Base-by-base conservation (phyloP, 2,797 vertebrate genomes). In the Podarcis lilfordi region DNA sequence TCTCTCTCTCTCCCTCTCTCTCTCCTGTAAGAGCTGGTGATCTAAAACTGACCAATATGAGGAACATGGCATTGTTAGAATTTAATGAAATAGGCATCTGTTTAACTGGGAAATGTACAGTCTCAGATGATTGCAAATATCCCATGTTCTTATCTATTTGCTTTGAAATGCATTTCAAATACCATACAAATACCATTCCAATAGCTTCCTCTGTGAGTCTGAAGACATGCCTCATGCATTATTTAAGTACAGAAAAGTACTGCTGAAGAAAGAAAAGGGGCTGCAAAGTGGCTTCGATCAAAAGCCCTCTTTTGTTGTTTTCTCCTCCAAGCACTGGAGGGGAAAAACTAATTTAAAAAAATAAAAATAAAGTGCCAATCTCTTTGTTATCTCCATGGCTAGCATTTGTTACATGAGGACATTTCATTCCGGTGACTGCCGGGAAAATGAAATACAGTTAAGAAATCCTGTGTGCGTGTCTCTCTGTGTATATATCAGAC, bases 381-480 rank as follows among this genome's bases (percentile, higher is more conserved):
- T 92, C 4, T 86, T 74, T 85, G 40, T 86, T 91, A 40, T 66
- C 71, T 91, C n/a, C 1, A 2, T 86, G 76, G 32, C 4, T 80
- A 61, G 84, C 27, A 43, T 50, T 68, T 88, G 4, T 11, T 86
- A 71, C n/a, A 10, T 11, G 2, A 29, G 78, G 2, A 72, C 27
- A 2, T 27, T 86, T 90, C 50, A 82, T 86, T 94, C 83, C 32
- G 43, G 61, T 82, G 25, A n/a, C 13, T 89, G 71, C 29, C 89
- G 64, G 29, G 68, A 82, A 78, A 93, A 90, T 82, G 13, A 82
- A 83, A 86, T 55, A 61, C 3, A 69, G 27, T 89, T 93, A 69
- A 93, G 66, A 90, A 91, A 82, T 45, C 25, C 0, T 91, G 27
- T 83, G 68, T 81, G 91, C 91, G 32, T 86, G n/a, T 59, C 10